Conservation (phyloP, 2,888 invertebrate genomes). For the Ophion ventricosus region DNA sequence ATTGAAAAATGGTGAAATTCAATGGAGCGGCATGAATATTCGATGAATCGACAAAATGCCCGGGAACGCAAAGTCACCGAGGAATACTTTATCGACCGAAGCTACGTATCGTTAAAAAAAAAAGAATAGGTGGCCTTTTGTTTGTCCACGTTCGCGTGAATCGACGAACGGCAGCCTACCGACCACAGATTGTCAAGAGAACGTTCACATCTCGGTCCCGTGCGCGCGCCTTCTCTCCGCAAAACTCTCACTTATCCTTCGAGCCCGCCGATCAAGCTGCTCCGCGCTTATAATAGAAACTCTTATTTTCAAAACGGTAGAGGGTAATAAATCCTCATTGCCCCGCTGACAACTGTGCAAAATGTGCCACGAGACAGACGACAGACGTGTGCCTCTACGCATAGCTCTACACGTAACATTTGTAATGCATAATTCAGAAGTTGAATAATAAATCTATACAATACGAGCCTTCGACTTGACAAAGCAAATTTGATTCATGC, state of each 20-base stretch:
- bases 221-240: slow-evolving; percentile 13
- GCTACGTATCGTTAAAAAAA: not conserved
- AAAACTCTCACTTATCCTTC: slow-evolving; percentile 69
- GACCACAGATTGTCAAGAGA: slow-evolving; percentile 53
- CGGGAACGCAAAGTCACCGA: not conserved
- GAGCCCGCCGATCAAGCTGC: slow-evolving; percentile 53
- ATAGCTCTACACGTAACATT: not conserved
- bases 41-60: not conserved
- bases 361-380: slow-evolving; percentile 10
- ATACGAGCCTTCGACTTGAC: not conserved
- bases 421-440: not conserved
- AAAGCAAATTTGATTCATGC: too few species aligned
- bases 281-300: slow-evolving; percentile 7
- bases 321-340: slow-evolving; percentile 13
- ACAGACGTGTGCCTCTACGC: not conserved
- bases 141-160: not conserved
- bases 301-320: not conserved
- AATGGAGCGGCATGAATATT: not conserved
- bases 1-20: not conserved
- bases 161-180: slow-evolving; percentile 50
- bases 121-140: not conserved
- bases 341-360: not conserved
- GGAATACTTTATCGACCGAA: slow-evolving; percentile 56
- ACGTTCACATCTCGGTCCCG: slow-evolving; percentile 65
- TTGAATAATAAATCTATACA: not conserved